Conservation (phyloP, 2,888 invertebrate species). For the Chirona hameri region DNA sequence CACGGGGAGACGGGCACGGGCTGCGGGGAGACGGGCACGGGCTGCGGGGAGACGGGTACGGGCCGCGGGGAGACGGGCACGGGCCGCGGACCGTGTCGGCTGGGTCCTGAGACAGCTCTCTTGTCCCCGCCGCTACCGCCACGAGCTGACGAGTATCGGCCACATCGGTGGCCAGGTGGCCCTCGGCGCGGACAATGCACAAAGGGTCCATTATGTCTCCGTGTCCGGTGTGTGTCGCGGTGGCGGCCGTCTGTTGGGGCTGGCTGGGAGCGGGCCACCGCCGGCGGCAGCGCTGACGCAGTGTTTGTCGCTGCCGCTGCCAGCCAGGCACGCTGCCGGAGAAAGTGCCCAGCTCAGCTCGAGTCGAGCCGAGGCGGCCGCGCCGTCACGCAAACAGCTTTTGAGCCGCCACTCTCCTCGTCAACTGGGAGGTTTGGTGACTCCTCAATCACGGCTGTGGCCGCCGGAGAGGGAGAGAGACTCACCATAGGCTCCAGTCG, state of each 20-base stretch:
- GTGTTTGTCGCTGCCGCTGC: background rate
- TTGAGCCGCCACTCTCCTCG: too few relatives aligned
- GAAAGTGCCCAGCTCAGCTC: background rate
- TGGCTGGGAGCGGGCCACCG: background rate
- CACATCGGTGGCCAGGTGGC: background rate
- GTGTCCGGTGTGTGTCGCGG: background rate
- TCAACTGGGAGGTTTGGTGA: too few relatives aligned
- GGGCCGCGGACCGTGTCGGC: background rate
- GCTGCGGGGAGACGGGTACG: background rate
- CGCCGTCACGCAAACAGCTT: too few relatives aligned
- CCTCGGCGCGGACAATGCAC: background rate
- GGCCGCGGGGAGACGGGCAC: background rate
- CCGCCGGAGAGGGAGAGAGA: too few relatives aligned
- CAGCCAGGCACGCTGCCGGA: background rate
- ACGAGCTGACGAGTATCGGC: background rate
- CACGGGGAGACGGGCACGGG: too few relatives aligned
- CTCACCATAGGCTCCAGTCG: too few relatives aligned
- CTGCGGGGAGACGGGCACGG: too few relatives aligned
- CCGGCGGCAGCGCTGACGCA: background rate
- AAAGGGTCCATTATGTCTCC: background rate
- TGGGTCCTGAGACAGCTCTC: background rate
- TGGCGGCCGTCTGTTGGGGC: too few relatives aligned
- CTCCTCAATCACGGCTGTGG: too few relatives aligned
- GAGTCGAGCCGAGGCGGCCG: too few relatives aligned
- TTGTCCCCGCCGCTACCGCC: background rate